A percentile compares a stretch with the other conserved stretches of the same genome.
Evolutionary conservation across 2,797 vertebrate genomes (phyloP).

Genomic region (Enteromius unitaeniatus): DNA sequence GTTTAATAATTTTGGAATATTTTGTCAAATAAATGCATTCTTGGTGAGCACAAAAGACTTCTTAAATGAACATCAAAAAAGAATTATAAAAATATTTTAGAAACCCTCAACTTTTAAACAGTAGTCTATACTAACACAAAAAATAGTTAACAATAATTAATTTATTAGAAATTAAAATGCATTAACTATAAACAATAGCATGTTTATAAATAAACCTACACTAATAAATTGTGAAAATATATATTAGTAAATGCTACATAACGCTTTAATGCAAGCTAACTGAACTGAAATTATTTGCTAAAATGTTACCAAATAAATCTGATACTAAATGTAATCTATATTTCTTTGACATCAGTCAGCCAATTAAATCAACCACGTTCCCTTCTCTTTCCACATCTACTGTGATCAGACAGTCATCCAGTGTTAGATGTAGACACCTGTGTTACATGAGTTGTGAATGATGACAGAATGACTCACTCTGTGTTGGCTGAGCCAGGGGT

Average conservation of each 20-base stretch:
- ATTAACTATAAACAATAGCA: too few relatives aligned
- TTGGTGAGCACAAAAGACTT: background rate
- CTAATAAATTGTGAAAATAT: background rate
- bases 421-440: background rate
- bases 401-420: background rate
- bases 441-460: conserved; percentile 2
- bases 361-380: background rate
- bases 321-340: background rate
- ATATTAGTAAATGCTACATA: background rate
- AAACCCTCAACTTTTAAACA: background rate
- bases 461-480: conserved; percentile 71
- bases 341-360: background rate
- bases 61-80: background rate
- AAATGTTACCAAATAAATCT: background rate
- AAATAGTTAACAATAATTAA: too few relatives aligned
- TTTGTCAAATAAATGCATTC: background rate
- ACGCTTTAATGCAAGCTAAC: background rate
- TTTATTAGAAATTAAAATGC: too few relatives aligned
- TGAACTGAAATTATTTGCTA: background rate
- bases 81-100: background rate
- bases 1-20: background rate
- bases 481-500: conserved; percentile 72
- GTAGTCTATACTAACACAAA: background rate
- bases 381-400: background rate
- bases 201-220: background rate